phyloP scores from a whole-genome alignment of 2,888 invertebrate species.

The Dioctria linearis region DNA sequence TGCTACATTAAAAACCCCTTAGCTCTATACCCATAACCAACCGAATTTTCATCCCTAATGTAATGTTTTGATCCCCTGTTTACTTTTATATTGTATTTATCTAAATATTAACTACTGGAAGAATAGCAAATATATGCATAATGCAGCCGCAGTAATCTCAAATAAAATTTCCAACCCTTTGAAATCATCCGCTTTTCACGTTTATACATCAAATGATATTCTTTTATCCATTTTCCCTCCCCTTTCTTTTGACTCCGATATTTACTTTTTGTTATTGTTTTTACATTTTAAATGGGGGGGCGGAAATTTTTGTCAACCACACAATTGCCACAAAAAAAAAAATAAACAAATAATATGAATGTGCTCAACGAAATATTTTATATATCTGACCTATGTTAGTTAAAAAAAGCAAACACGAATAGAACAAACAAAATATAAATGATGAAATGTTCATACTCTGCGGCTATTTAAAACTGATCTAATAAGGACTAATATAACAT shows the following conservation, averaged over 20 bases:
- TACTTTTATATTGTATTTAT: too few species aligned
- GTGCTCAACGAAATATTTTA: neutral
- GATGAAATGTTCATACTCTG: too few species aligned
- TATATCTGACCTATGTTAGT: too few species aligned
- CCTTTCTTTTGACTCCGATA: neutral
- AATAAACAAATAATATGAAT: neutral
- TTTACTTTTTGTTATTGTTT: slow-evolving; percentile 15
- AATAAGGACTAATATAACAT: too few species aligned
- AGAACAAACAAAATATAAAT: too few species aligned
- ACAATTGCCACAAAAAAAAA: neutral
- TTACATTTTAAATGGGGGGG: slow-evolving; percentile 5
- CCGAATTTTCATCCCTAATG: too few species aligned
- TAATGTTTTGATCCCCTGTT: too few species aligned
- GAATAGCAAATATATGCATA: neutral
- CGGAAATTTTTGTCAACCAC: slow-evolving; percentile 4
- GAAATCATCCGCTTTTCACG: neutral
- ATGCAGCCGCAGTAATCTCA: neutral
- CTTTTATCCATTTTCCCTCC: neutral
- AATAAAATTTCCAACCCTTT: slow-evolving; percentile 1
- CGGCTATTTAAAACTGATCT: too few species aligned
- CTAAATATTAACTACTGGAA: too few species aligned
- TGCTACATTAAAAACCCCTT: too few species aligned
- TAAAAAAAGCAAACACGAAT: too few species aligned
- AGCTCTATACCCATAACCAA: too few species aligned
- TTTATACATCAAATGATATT: neutral